phyloP scores from a whole-genome alignment of 1,140 invertebrate species.

The Brachionus calyciflorus region DNA sequence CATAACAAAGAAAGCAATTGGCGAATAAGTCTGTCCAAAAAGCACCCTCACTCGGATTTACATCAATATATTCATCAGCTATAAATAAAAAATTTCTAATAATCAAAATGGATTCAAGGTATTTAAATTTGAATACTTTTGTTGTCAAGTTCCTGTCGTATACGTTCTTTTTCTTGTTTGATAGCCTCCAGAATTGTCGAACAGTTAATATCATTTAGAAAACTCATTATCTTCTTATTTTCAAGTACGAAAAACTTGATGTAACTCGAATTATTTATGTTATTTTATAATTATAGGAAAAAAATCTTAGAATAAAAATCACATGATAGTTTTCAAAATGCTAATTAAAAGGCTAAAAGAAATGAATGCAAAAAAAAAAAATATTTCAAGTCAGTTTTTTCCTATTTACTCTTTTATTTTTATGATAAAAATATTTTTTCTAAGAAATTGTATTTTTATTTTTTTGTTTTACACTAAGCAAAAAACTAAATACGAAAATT shows the following conservation, averaged over 20 bases:
- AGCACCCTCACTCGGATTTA: conserved; percentile 66
- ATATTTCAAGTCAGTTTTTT: no score
- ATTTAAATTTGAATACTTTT: not conserved
- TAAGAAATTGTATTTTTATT: no score
- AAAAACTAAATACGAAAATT: no score
- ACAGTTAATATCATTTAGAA: conserved; percentile 37
- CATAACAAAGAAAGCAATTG: conserved; percentile 84
- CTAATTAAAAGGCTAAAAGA: no score
- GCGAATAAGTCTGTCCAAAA: conserved; percentile 95
- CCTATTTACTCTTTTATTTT: no score
- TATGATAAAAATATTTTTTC: no score
- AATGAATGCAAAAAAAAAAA: no score
- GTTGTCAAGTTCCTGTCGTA: not conserved
- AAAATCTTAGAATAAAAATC: no score
- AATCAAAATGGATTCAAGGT: not conserved
- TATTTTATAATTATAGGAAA: no score
- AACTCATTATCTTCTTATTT: conserved; percentile 22
- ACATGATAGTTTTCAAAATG: no score
- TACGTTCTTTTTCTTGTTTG: conserved; percentile 27
- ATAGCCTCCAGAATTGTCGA: conserved; percentile 29
- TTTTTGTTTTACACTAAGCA: no score
- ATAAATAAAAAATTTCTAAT: not conserved
- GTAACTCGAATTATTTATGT: not conserved
- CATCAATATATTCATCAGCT: not conserved
- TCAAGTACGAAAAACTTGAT: conserved; percentile 6